Conservation (phyloP, 2,113 vertebrate genomes). For the Gasterosteus aculeatus region DNA sequence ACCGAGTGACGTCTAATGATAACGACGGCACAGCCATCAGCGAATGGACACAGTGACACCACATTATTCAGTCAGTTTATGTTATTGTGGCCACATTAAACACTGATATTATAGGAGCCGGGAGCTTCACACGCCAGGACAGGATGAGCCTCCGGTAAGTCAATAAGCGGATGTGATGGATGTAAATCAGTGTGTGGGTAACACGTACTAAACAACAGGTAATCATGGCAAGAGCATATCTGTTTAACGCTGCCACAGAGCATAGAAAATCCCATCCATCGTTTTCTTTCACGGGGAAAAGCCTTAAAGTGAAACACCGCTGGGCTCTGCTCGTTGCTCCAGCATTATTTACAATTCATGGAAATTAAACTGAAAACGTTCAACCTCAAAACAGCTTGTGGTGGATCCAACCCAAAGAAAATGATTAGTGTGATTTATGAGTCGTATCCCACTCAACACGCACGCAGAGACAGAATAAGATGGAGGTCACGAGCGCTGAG, state of each 20-base stretch:
- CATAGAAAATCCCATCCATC: neutral
- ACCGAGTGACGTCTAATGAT: slow-evolving; percentile 1
- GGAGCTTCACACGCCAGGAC: neutral
- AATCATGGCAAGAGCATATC: neutral
- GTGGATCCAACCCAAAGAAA: neutral
- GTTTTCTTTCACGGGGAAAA: neutral
- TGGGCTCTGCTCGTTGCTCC: neutral
- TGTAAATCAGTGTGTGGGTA: neutral
- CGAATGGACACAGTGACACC: neutral
- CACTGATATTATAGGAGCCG: neutral
- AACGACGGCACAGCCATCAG: neutral
- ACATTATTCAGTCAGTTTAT: neutral
- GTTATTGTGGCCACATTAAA: neutral
- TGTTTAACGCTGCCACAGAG: neutral
- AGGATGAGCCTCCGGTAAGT: neutral
- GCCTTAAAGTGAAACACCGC: neutral
- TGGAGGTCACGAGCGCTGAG: neutral
- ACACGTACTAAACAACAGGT: neutral
- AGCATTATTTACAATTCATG: neutral
- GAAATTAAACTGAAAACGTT: neutral
- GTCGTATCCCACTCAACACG: slow-evolving; percentile 15
- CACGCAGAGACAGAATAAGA: slow-evolving; percentile 3
- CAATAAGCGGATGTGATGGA: neutral
- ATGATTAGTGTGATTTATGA: neutral
- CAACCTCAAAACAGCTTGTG: neutral